A percentile compares a stretch with the other conserved stretches of the same genome.
phyloP scores from a whole-genome alignment of 2,113 vertebrate species.

The Dinomys branickii region DNA sequence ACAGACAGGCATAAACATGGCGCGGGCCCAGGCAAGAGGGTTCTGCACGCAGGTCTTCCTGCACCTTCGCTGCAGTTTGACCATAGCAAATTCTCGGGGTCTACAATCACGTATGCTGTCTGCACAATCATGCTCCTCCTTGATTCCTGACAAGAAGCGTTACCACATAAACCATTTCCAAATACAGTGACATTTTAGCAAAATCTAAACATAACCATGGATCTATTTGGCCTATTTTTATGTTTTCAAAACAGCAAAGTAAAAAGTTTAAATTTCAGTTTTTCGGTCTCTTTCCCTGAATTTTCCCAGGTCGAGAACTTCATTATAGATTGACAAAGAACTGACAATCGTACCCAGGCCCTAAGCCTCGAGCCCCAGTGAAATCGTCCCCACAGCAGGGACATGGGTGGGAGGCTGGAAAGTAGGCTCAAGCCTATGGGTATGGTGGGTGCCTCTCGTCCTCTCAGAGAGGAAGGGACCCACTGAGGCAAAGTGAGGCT shows the following conservation, averaged over 20 bases:
- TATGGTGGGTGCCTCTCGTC: not conserved
- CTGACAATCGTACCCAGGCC: fast-evolving
- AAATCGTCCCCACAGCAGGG: fast-evolving
- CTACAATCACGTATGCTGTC: fast-evolving
- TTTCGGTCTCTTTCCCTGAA: not conserved
- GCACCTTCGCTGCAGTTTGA: fast-evolving
- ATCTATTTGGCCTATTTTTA: not conserved
- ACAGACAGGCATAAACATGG: no score
- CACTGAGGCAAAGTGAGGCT: fast-evolving
- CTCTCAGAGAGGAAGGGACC: fast-evolving
- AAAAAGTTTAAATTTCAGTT: not conserved
- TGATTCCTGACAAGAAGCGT: not conserved
- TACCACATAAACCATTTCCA: not conserved
- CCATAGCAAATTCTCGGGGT: fast-evolving
- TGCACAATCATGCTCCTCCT: fast-evolving
- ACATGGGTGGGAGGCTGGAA: fast-evolving
- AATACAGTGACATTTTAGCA: not conserved
- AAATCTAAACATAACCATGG: not conserved
- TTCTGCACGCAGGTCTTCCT: fast-evolving
- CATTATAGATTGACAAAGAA: not conserved
- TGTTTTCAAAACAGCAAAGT: not conserved
- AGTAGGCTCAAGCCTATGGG: no score
- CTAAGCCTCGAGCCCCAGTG: not conserved
- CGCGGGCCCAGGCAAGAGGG: no score
- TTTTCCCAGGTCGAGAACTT: not conserved